phyloP scores from a whole-genome alignment of 2,888 invertebrate genomes.

The Hybos culiciformis region DNA sequence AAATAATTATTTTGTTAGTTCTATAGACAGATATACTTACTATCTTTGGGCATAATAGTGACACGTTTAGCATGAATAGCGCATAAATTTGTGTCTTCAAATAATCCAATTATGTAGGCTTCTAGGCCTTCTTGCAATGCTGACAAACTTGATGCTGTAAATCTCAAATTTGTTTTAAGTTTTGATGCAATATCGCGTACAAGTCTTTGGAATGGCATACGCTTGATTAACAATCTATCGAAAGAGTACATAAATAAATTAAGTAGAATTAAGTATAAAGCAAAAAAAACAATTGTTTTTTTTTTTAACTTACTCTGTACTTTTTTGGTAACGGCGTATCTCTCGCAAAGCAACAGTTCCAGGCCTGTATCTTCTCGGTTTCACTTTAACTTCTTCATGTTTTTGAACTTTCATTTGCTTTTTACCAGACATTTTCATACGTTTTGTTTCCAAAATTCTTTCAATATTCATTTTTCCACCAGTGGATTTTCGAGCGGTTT shows the following conservation, averaged over 20 bases:
- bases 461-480: constrained; percentile 69
- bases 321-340: constrained; percentile 87
- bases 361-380: constrained; percentile 84
- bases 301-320: constrained; percentile 81
- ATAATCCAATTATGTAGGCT: constrained; percentile 79
- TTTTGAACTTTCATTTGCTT: constrained; percentile 65
- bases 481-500: constrained; percentile 83
- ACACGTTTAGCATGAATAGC: constrained; percentile 91
- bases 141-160: constrained; percentile 80
- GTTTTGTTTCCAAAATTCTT: constrained; percentile 29
- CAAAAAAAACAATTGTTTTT: too few species aligned
- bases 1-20: too few species aligned
- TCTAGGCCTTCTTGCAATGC: constrained; percentile 75
- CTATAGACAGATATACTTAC: too few species aligned
- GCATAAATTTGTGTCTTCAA: constrained; percentile 91
- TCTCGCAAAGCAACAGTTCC: constrained; percentile 88
- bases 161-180: constrained; percentile 69
- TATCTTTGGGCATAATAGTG: constrained; percentile 92
- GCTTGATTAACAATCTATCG: constrained; percentile 64
- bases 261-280: too few species aligned
- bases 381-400: constrained; percentile 64
- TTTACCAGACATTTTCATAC: constrained; percentile 77
- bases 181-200: constrained; percentile 86
- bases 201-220: constrained; percentile 81
- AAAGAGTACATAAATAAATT: too few species aligned